Conservation (phyloP, 2,113 vertebrate genomes). For the Gobiocypris rarus region DNA sequence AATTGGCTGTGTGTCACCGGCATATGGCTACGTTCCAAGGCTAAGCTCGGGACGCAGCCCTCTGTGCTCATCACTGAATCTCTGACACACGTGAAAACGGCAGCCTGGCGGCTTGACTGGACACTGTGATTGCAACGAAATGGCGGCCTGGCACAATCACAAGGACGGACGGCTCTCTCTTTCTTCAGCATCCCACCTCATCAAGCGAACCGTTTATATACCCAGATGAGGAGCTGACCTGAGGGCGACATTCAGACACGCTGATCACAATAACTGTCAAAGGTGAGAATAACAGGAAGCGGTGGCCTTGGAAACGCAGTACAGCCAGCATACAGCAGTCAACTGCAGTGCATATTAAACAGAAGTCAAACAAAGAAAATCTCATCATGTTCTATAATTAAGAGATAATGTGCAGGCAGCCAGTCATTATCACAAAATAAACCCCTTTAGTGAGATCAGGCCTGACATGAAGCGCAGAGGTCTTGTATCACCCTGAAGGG, state of each 20-base stretch:
- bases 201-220: background rate
- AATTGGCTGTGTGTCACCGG: slow-evolving; percentile 52
- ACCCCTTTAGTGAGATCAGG: background rate
- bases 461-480: background rate
- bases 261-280: slow-evolving; percentile 12
- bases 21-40: slow-evolving; percentile 54
- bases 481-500: background rate
- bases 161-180: slow-evolving; percentile 2
- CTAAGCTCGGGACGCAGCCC: slow-evolving; percentile 42
- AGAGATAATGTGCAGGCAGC: slow-evolving; percentile 10
- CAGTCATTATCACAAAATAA: slow-evolving; percentile 6
- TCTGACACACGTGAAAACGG: slow-evolving; percentile 48
- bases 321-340: background rate
- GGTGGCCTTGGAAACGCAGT: slow-evolving; percentile 13
- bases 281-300: slow-evolving; percentile 25
- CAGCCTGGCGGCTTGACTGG: slow-evolving; percentile 48
- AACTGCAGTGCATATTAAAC: background rate
- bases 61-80: slow-evolving; percentile 54
- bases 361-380: slow-evolving; percentile 1
- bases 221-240: slow-evolving; percentile 23
- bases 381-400: slow-evolving; percentile 24
- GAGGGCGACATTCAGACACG: background rate
- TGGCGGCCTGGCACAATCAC: background rate
- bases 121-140: slow-evolving; percentile 20
- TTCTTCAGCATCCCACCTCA: background rate